Evolutionary conservation across 2,888 invertebrate species (phyloP), one percentile per base, ranked within the genome.

Genomic region (Agriopis marginaria): DNA sequence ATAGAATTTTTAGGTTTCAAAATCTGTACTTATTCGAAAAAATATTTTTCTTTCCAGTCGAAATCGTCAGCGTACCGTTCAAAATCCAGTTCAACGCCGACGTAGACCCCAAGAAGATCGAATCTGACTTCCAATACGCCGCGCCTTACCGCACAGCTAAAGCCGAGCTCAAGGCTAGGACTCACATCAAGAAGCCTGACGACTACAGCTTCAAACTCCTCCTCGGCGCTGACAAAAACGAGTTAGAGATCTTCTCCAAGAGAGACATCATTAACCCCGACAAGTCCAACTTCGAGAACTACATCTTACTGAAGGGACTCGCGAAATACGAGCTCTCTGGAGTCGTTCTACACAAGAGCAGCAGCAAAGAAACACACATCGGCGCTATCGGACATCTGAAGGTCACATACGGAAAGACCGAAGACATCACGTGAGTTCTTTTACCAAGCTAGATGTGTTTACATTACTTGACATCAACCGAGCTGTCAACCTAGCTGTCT

Each of bases 241-340:
- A 89, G 4, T 17, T 93, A 0, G 95, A 95, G 75, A 68, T 95
- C 0, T 92, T 95, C 73, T 88, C 95, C 0, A 95, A 95, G 76
- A 93, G 96, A 17, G 95, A 95, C 53, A 90, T 96, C 3, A 82
- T 95, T 0, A 95, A 94, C 0, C 86, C 89, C 12, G 92, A 95
- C 44, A 96, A 96, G 80, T 96, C 95, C 0, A 96, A 96, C 81
- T 93, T 96, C 53, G 93, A 95, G 53, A 95, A 96, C 78, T 94
- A 93, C 49, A 70, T 97, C 9, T 92, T 94, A 6, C 76, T 97
- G 14, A 95, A 95, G 42, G 94, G 95, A 56, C 94, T 96, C 11
- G 95, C 95, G 62, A 96, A 95, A 80, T 95, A 96, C 79, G 95
- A 96, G 78, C 86, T 96, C 0, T 95, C 95, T 42, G 96, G 96